Evolutionary conservation across 2,797 vertebrate genomes (phyloP), one percentile per base, ranked within the genome.

Genomic region (Muscicapa striata): DNA sequence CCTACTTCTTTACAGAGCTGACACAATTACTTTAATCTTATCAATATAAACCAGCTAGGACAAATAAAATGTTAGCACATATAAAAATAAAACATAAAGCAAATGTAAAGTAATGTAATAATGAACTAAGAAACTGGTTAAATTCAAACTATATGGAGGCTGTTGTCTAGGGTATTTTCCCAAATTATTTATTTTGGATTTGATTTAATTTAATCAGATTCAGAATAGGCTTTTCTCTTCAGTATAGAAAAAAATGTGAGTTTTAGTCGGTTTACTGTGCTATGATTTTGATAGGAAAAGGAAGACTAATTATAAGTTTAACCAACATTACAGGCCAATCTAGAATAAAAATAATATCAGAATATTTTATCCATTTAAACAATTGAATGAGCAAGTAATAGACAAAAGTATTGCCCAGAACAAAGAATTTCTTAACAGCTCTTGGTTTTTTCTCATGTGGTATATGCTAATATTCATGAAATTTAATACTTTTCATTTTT

Each of bases 231-330:
- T 83, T 72, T 68, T 79, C 52, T 90, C 63, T 78, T 66, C 43
- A 54, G n/a, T 48, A 82, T 46, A 54, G 30, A 43, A 74, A 76
- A 75, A 45, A 12, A 6, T 1, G 59, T 84, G 83, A 75, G 51
- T 84, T 91, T 96, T 90, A 88, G 48, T 92, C n/a, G 66, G 58
- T 88, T 93, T 87, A 51, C 55, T 81, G 55, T 89, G 30, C 29
- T 92, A 61, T 72, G 80, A 91, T 96, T 97, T 93, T 93, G 41
- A 89, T 48, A 90, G 55, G n/a, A 95, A 93, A 95, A 91, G 49
- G 2, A 81, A 63, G 18, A 57, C n/a, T 88, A 75, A 68, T 81
- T 88, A 72, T 91, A 45, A 74, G 3, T 1, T 66, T 66, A 48
- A 36, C 4, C 19, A 52, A 58, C 13, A 30, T 46, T 61, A 11